phyloP scores from a whole-genome alignment of 2,113 vertebrate species.

The Phoenicopterus ruber region DNA sequence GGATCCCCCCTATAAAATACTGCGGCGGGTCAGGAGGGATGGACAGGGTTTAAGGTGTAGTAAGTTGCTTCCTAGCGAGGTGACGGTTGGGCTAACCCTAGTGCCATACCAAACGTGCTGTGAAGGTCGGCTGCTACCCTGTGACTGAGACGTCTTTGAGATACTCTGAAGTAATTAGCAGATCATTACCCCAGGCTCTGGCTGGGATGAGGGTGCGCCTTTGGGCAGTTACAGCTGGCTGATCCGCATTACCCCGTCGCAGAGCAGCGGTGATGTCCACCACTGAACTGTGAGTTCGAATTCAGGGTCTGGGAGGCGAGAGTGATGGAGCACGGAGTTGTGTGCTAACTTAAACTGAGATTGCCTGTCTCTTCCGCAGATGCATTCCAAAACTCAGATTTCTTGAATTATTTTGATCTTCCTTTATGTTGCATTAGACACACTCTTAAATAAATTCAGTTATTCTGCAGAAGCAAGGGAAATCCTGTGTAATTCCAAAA shows the following conservation, averaged over 20 bases:
- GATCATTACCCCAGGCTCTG: not conserved
- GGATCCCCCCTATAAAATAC: not conserved
- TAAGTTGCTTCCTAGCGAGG: accelerated
- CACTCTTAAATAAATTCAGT: accelerated
- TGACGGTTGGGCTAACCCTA: accelerated
- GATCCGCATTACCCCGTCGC: accelerated
- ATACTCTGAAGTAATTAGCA: not conserved
- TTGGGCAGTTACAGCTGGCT: not conserved
- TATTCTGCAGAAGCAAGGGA: not conserved
- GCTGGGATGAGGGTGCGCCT: not conserved
- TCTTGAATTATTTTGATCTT: not conserved
- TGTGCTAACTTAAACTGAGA: accelerated
- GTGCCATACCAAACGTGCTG: accelerated
- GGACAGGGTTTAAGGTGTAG: not conserved
- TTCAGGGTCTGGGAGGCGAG: accelerated
- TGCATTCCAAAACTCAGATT: not conserved
- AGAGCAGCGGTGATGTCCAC: accelerated
- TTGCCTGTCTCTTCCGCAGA: not conserved
- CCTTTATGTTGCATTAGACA: not conserved
- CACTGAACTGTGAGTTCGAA: accelerated
- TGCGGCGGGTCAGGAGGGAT: accelerated
- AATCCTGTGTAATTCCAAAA: not conserved
- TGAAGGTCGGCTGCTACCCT: not conserved
- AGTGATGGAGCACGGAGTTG: accelerated
- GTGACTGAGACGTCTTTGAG: accelerated